Base-by-base conservation (phyloP, 1,140 invertebrate genomes). In the Drosophila burlai region DNA sequence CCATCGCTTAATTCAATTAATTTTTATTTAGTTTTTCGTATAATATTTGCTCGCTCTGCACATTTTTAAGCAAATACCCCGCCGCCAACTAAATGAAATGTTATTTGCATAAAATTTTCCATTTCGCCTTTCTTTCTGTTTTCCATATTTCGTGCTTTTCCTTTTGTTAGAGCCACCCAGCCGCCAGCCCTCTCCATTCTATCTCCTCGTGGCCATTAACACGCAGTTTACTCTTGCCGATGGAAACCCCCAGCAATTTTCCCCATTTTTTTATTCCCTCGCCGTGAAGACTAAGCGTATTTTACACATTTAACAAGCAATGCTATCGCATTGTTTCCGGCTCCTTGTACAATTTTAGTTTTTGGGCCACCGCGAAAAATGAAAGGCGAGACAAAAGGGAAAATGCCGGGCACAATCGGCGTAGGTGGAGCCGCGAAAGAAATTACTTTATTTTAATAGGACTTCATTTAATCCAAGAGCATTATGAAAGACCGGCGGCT, bases 381-480 rank as follows among this genome's bases (percentile, higher is more conserved):
- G 60, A 40, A 47, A 54, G 45, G 60, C 18, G 36, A 60, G 36
- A 47, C 52, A 52, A 43, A 62, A 45, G 29, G 58, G 60, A 62
- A 75, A 72, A 68, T 47, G 62, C 11, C 21, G 50, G n/a, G 50
- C 29, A 24, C 34, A 18, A 34, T 24, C 36, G n/a, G 43, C 29
- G 77, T 81, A 78, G 71, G 83, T 80, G 47, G 66, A 65, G 73
- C 77, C 74, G 77, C 66, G 84, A 59, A 68, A 84, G 74, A 89
- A 87, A 87, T 87, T 90, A 89, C 85, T 89, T 89, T 90, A 89
- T 89, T 89, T 85, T 89, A 90, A 89, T 89, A 89, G 85, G 85
- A 89, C 85, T 89, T 89, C 85, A 89, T 84, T 90, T 89, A 89
- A 89, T 89, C 85, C 85, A 61, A 54, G 81, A 64, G 76, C 73